Base-by-base conservation (phyloP, 92 coral and sea anemone genomes). In the Palythoa heliodiscus region DNA sequence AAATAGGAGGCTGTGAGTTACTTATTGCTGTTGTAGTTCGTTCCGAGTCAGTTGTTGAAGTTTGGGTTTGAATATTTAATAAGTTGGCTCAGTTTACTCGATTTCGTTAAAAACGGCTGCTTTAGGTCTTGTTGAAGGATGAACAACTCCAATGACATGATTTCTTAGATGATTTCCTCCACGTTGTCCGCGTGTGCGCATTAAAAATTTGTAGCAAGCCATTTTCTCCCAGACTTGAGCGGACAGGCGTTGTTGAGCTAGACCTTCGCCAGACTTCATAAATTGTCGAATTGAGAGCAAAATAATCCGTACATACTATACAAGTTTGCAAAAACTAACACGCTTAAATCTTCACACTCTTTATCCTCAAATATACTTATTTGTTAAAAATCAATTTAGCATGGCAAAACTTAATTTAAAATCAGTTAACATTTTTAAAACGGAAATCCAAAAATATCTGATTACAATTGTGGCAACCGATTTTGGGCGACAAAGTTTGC, bases 91-190 rank as follows among this genome's bases (percentile, higher is more conserved):
- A 19, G 72, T 68, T 68, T 68, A 24, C 72, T 68, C 72, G 72
- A 69, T 69, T 25, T 69, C 40, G 47, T 69, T 69, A 24, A 69
- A 69, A 69, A 69, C 73, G 73, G 43, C 43, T 69, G 73, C 43
- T 25, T 69, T 69, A 25, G 73, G 73, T 25, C 73, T 69, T 69
- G 73, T 69, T 24, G 73, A 69, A 69, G 47, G 71, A 66, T 66
- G 71, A 66, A 66, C 38, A 66, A 66, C 71, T 22, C 71, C 38
- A 22, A 66, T 22, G 47, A 25, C 17, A 68, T 69, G 73, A 25
- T 69, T 69, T 69, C 39, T 24, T 25, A 69, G 43, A 69, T 69
- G 73, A 25, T 69, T 69, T 35, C 73, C 16, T 25, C 47, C 69
- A 19, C 69, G 69, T 61, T 61, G 69, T 61, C 69, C 69, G 25